Evolutionary conservation across 1,140 invertebrate genomes (phyloP).

Genomic region (Ericerus pela): DNA sequence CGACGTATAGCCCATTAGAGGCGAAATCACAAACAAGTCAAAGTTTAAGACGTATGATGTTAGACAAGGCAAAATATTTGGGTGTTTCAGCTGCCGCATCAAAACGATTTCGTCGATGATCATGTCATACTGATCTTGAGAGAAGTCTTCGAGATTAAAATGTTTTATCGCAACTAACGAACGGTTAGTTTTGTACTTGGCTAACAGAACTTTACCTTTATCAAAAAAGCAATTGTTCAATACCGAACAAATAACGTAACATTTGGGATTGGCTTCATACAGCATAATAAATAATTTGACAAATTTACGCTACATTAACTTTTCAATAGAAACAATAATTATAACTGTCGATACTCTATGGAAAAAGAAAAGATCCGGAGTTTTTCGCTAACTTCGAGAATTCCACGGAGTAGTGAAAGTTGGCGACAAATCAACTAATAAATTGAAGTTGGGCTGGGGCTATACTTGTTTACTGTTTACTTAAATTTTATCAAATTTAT

Average conservation of each 20-base stretch:
- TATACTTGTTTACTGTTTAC: too few relatives aligned
- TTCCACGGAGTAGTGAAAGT: too few relatives aligned
- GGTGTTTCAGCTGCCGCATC: conserved; percentile 55
- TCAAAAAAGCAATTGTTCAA: conserved; percentile 51
- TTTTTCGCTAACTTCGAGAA: too few relatives aligned
- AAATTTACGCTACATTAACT: too few relatives aligned
- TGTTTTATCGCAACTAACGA: conserved; percentile 56
- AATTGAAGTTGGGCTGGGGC: too few relatives aligned
- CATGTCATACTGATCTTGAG: conserved; percentile 37
- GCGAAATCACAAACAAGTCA: conserved; percentile 61
- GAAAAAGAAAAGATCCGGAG: too few relatives aligned
- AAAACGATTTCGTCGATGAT: conserved; percentile 57
- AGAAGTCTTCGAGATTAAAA: conserved; percentile 52
- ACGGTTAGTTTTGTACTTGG: conserved; percentile 46
- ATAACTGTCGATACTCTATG: too few relatives aligned
- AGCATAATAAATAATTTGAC: conserved; percentile 14
- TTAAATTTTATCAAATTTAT: too few relatives aligned
- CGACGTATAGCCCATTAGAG: conserved; percentile 65
- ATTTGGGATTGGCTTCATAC: conserved; percentile 26
- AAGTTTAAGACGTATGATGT: conserved; percentile 55
- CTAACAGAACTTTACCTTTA: conserved; percentile 48
- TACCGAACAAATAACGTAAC: conserved; percentile 35
- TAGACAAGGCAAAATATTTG: conserved; percentile 55
- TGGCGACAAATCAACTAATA: too few relatives aligned
- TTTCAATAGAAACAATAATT: too few relatives aligned